Evolutionary conservation across 2,888 invertebrate species (phyloP).

Genomic region (Arctia plantaginis): DNA sequence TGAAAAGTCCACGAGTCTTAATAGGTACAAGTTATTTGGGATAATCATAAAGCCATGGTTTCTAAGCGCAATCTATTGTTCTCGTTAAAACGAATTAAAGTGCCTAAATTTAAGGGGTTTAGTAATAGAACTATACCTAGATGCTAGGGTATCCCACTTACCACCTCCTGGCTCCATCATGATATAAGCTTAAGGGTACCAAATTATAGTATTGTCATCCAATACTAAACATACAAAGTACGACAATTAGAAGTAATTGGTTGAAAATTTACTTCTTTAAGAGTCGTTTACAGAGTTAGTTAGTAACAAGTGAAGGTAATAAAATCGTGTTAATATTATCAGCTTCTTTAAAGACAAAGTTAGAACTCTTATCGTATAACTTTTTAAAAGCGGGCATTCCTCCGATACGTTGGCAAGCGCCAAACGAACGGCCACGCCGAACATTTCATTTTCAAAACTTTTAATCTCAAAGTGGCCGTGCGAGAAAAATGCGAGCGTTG

Average conservation of each 20-base stretch:
- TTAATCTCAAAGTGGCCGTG: slow-evolving; percentile 87
- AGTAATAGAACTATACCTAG: too few relatives aligned
- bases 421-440: slow-evolving; percentile 51
- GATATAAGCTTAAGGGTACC: neutral
- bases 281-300: neutral
- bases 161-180: neutral
- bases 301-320: neutral
- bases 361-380: slow-evolving; percentile 10
- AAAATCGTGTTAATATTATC: neutral
- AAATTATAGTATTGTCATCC: too few relatives aligned
- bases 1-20: neutral
- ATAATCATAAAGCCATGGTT: neutral
- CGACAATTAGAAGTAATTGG: neutral
- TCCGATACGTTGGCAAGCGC: slow-evolving; percentile 67
- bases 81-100: neutral
- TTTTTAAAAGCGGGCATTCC: slow-evolving; percentile 58
- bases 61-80: neutral
- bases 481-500: slow-evolving; percentile 84
- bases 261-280: neutral
- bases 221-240: neutral
- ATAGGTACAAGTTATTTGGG: neutral
- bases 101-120: neutral
- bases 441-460: slow-evolving; percentile 85
- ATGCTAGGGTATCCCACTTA: neutral
- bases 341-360: slow-evolving; percentile 7